phyloP scores from a whole-genome alignment of 2,888 invertebrate species.

The Acronicta aceris region DNA sequence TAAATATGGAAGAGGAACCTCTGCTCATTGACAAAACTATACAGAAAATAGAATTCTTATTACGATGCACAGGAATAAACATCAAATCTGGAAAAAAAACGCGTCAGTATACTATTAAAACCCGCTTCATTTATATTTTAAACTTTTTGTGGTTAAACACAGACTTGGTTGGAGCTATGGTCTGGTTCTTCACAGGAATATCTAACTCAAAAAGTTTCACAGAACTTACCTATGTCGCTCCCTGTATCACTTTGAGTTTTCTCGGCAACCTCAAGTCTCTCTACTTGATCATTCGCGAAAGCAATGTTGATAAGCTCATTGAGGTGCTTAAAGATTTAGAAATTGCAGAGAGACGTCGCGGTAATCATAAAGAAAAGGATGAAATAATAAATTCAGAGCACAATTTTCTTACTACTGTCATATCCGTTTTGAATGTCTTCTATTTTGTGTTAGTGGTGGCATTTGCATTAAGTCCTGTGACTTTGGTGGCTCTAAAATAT shows the following conservation, averaged over 20 bases:
- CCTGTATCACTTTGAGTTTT: conserved; percentile 62
- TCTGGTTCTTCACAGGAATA: conserved; percentile 63
- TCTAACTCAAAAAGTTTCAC: conserved; percentile 60
- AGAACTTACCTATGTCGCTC: conserved; percentile 64
- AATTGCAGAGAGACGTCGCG: conserved; percentile 35
- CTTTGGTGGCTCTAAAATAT: conserved; percentile 66
- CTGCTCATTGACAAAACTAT: conserved; percentile 60
- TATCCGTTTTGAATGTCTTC: conserved; percentile 63
- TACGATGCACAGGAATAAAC: conserved; percentile 60
- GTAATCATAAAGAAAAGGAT: conserved; percentile 43
- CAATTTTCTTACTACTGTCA: conserved; percentile 61
- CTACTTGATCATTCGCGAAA: conserved; percentile 55
- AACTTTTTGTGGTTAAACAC: conserved; percentile 66
- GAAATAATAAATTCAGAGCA: conserved; percentile 59
- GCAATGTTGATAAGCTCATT: conserved; percentile 55
- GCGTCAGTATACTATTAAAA: conserved; percentile 29
- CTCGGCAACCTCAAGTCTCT: conserved; percentile 59
- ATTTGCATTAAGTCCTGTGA: conserved; percentile 65
- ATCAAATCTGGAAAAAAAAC: conserved; percentile 55
- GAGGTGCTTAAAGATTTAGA: conserved; percentile 60
- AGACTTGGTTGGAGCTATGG: conserved; percentile 62
- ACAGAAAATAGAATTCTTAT: conserved; percentile 58
- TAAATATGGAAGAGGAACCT: conserved; percentile 25
- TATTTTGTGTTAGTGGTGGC: conserved; percentile 57
- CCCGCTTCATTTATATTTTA: conserved; percentile 56